Evolutionary conservation across 2,113 vertebrate genomes (phyloP).

Genomic region (Podiceps cristatus): DNA sequence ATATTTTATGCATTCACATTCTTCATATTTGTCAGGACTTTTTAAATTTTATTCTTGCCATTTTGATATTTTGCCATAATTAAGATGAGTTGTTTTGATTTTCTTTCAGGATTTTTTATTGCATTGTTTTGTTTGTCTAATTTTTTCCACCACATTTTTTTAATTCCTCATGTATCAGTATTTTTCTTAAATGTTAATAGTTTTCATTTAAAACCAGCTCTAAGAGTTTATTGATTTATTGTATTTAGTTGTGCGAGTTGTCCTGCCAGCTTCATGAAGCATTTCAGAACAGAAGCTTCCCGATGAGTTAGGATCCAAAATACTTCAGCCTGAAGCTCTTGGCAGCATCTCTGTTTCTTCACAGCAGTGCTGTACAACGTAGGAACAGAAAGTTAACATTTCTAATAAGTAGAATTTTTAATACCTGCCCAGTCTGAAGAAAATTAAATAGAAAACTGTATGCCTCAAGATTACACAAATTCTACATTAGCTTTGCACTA

Average conservation of each 20-base stretch:
- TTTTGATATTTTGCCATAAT: slow-evolving; percentile 53
- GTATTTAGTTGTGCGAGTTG: neutral
- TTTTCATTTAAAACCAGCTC: slow-evolving; percentile 43
- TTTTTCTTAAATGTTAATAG: slow-evolving; percentile 29
- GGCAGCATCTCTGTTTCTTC: slow-evolving; percentile 34
- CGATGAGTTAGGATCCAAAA: slow-evolving; percentile 45
- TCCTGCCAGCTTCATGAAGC: slow-evolving; percentile 33
- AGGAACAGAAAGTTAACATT: neutral
- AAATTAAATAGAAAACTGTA: neutral
- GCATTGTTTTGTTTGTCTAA: neutral
- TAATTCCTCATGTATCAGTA: neutral
- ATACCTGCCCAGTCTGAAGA: neutral
- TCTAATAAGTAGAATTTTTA: neutral
- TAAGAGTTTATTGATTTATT: slow-evolving; percentile 56
- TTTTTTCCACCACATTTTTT: neutral
- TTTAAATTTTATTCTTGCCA: neutral
- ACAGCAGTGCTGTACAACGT: neutral
- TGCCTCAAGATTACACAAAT: neutral
- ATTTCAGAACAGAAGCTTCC: slow-evolving; percentile 55
- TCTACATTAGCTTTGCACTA: neutral
- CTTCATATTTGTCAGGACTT: slow-evolving; percentile 22
- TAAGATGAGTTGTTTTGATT: slow-evolving; percentile 1
- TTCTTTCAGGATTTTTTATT: slow-evolving; percentile 11
- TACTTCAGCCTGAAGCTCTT: slow-evolving; percentile 51
- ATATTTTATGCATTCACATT: slow-evolving; percentile 25